Evolutionary conservation across 2,888 invertebrate genomes (phyloP).

Genomic region (Mythimna pallens): DNA sequence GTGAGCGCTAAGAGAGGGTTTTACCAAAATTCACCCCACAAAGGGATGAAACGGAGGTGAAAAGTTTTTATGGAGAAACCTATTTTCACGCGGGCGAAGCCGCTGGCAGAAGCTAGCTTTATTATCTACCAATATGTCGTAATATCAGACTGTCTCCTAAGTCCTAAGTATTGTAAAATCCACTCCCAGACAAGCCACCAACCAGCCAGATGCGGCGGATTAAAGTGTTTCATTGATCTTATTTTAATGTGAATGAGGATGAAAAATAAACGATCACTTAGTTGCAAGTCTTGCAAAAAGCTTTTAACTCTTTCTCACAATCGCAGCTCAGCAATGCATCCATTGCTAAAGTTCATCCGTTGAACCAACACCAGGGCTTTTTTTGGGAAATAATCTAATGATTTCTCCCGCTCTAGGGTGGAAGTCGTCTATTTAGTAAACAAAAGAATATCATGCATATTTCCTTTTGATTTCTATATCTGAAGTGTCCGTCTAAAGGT

Average conservation of each 20-base stretch:
- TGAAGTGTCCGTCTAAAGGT: too few relatives aligned
- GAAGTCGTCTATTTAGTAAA: too few relatives aligned
- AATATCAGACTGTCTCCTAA: not conserved
- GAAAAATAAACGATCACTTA: not conserved
- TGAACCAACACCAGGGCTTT: not conserved
- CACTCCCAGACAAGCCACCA: not conserved
- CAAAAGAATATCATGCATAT: too few relatives aligned
- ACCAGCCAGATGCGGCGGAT: slow-evolving; percentile 35
- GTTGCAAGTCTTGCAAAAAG: not conserved
- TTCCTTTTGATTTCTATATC: too few relatives aligned
- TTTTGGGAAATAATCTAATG: not conserved
- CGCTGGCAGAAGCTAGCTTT: too few relatives aligned
- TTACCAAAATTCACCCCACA: too few relatives aligned
- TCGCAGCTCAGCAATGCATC: not conserved
- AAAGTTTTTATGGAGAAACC: too few relatives aligned
- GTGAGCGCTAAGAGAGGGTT: too few relatives aligned
- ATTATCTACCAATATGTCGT: too few relatives aligned
- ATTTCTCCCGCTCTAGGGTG: too few relatives aligned
- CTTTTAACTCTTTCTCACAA: not conserved
- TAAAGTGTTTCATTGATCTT: slow-evolving; percentile 34
- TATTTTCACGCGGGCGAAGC: too few relatives aligned
- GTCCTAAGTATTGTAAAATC: slow-evolving; percentile 6
- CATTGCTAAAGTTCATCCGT: not conserved
- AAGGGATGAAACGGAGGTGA: too few relatives aligned
- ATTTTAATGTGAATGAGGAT: slow-evolving; percentile 6